Evolutionary conservation across 2,797 vertebrate species (phyloP), one percentile per base, ranked within the genome.

Genomic region (Phalloptychus januarius): DNA sequence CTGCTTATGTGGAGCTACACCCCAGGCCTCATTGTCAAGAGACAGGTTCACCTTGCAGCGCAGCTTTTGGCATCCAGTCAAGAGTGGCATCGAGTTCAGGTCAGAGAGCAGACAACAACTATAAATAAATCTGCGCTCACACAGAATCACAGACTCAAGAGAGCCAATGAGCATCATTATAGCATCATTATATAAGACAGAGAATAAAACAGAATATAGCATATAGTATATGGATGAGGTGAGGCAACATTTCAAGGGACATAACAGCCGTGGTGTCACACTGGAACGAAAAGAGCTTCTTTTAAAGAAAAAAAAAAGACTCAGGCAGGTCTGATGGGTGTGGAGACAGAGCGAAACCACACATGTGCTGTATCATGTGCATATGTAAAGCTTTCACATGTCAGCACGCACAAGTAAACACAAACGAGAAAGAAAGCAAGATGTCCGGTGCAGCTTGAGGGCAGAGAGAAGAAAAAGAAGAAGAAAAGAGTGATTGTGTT

Each of bases 351-450:
- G 61, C 45, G 80, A 85, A 90, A 82, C 78, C 73, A 74, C 76
- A 86, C 83, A 73, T 82, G 84, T 82, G 78, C 45, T 79, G 73
- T 58, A 79, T 83, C 72, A 74, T 65, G 71, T 74, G 80, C 69
- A 82, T 74, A 74, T 71, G 42, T 31, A 72, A 52, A 78, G 74
- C 44, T 75, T 79, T 85, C 23, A 40, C 50, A 85, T 72, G 81
- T 75, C 77, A 63, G 74, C 46, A 45, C 38, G 58, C 61, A 79
- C 76, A 48, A 63, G 79, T 79, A 78, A 70, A 78, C 70, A 45
- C 36, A 84, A 80, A 89, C 86, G 81, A 87, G 87, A 84, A 80
- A 74, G 83, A 83, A 83, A 79, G 65, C 71, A 83, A 72, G 81
- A 87, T 87, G 85, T 89, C 85, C 85, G 76, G 76, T 28, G 78